Evolutionary conservation across 2,113 vertebrate genomes (phyloP), one percentile per base, ranked within the genome.

Genomic region (Apteryx owenii): DNA sequence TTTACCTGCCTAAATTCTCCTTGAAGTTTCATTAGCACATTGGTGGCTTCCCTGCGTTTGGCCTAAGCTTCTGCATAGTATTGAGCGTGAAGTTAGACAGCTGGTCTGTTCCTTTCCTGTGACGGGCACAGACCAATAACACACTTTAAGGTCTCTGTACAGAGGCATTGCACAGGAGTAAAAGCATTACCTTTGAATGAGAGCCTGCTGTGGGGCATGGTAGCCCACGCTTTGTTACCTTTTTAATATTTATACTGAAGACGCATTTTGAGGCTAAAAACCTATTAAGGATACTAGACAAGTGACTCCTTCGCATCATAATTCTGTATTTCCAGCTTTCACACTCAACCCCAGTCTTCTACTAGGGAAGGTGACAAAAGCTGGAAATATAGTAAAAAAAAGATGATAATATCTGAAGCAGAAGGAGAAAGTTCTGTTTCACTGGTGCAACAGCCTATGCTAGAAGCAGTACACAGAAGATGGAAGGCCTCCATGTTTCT

Each of bases 241-340:
- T 72, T 75, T 85, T 77, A 87, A 77, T 87, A 42, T 81, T 78
- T 42, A 80, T 46, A 58, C 50, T 84, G 28, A 85, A 75, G 89
- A 92, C 73, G 84, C 77, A 93, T 65, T 81, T 90, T 61, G 83
- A 94, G 80, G 80, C 66, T 58, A 72, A 95, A 89, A 91, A 70
- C 71, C 58, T 73, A 5, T 38, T 75, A 54, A 90, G 93, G 90
- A 73, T 23, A 91, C 87, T 0, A 0, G 71, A 21, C 29, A 75
- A 91, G 44, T 12, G 36, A 80, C 62, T 85, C 33, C 16, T n/a
- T 22, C 38, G 26, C 61, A 90, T 21, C 65, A 79, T 46, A 85
- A 54, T 58, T 80, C 21, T 38, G 9, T 9, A 12, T 40, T 69
- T 75, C 61, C n/a, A 46, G 5, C 65, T 84, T 82, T 62, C 50